Evolutionary conservation across 2,113 vertebrate species (phyloP), one percentile per base, ranked within the genome.

Genomic region (Burhinus oedicnemus): DNA sequence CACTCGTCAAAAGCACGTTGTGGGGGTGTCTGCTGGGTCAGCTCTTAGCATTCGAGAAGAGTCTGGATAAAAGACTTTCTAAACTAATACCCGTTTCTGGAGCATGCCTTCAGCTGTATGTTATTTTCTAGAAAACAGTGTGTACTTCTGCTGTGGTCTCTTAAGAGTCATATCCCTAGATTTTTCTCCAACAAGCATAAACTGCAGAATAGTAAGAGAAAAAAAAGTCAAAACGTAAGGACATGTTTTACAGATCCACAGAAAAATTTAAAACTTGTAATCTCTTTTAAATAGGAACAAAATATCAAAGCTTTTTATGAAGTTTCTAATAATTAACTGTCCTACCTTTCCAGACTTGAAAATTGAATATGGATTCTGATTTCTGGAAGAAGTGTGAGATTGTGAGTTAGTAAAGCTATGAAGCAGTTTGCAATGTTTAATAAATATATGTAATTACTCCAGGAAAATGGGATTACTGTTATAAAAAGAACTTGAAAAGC

Each of bases 1-100:
- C 15, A 0, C 42, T 52, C 2, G 0, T 40, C 38, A 45, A 45
- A 75, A 57, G 17, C 49, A 58, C 0, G 0, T 32, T 75, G 29
- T 27, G 18, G n/a, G 36, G 42, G 23, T n/a, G 27, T 58, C 44
- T 58, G 34, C 57, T 80, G 29, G 25, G 32, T 54, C 49, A 54
- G 30, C 22, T 42, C 40, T 80, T 58, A 54, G n/a, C 22, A 5
- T 47, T 32, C 2, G 2, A 34, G 21, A 58, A 64, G 7, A 57
- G 14, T 32, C 19, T 38, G 20, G 62, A 77, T 25, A 40, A 57
- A 78, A 74, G 18, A 8, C 29, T 83, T 92, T 36, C 52, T 23
- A 47, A 57, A 51, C 13, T 62, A 51, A 36, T 36, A 25, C 8
- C 29, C 23, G 5, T 51, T 68, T 77, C 52, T 72, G 27, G 45